A percentile compares a stretch with the other conserved stretches of the same genome.
phyloP scores from a whole-genome alignment of 2,888 invertebrate species.

The Maniola hyperantus region DNA sequence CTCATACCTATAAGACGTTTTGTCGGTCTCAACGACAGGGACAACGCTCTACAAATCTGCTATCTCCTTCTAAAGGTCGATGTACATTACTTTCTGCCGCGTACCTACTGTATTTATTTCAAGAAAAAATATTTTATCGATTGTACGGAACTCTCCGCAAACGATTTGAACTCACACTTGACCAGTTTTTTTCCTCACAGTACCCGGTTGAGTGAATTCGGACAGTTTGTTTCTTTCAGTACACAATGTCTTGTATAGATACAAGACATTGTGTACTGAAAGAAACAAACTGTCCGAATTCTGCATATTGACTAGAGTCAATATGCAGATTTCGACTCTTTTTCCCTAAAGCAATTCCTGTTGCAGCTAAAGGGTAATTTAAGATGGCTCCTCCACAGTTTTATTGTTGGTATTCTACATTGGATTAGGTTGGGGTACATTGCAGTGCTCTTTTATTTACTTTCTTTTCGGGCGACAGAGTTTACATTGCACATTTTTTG shows the following conservation, averaged over 20 bases:
- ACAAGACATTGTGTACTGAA: no score
- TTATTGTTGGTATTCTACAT: background rate
- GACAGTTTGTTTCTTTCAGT: conserved; percentile 6
- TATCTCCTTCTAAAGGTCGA: no score
- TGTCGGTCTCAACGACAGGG: no score
- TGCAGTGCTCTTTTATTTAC: background rate
- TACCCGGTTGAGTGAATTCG: conserved; percentile 26
- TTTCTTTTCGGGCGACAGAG: background rate
- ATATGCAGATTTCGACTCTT: conserved; percentile 19
- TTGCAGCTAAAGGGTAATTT: conserved; percentile 11
- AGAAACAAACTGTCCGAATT: no score
- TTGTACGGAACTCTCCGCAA: background rate
- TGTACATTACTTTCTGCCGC: no score
- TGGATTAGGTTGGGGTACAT: background rate
- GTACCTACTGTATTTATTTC: no score
- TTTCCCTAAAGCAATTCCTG: conserved; percentile 8
- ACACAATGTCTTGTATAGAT: conserved; percentile 21
- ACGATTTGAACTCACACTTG: background rate
- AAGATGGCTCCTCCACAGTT: conserved; percentile 10
- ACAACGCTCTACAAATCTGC: no score
- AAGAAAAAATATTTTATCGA: background rate
- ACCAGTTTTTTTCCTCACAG: conserved; percentile 40
- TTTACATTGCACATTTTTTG: background rate
- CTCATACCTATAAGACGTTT: no score
- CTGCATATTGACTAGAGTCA: no score